Percentiles rank a stretch among this genome's conserved stretches.
Conservation (phyloP, 2,888 invertebrate species). For the Euproctis similis region DNA sequence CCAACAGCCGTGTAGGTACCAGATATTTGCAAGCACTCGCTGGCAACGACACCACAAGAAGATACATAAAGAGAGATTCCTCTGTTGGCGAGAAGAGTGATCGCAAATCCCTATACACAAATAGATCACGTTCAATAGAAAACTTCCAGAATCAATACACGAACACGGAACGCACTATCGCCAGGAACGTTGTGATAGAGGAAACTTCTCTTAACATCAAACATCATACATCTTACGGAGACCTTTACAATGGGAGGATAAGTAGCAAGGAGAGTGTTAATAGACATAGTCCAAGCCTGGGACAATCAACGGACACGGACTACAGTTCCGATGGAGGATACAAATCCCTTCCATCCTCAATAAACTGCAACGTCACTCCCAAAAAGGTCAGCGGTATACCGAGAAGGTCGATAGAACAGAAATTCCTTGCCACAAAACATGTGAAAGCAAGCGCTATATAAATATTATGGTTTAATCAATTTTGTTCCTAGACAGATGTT, state of each 20-base stretch:
- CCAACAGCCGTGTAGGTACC: slow-evolving; percentile 66
- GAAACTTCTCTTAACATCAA: slow-evolving; percentile 51
- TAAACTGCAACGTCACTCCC: slow-evolving; percentile 58
- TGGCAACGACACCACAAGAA: slow-evolving; percentile 39
- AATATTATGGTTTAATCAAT: too few relatives aligned
- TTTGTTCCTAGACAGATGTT: slow-evolving; percentile 13
- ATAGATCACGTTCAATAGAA: slow-evolving; percentile 67
- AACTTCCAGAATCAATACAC: slow-evolving; percentile 59
- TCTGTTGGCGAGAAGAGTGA: slow-evolving; percentile 54
- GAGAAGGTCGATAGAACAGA: slow-evolving; percentile 63
- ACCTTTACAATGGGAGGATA: slow-evolving; percentile 60
- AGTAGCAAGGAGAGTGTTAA: slow-evolving; percentile 63
- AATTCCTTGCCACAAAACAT: slow-evolving; percentile 60
- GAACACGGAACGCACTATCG: slow-evolving; percentile 36
- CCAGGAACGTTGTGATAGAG: slow-evolving; percentile 47
- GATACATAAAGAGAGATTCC: slow-evolving; percentile 58
- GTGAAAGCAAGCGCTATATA: slow-evolving; percentile 65
- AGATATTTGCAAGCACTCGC: slow-evolving; percentile 67
- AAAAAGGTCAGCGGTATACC: slow-evolving; percentile 70
- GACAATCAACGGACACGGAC: slow-evolving; percentile 69
- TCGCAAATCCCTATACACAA: slow-evolving; percentile 45
- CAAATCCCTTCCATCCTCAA: slow-evolving; percentile 70
- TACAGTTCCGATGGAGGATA: slow-evolving; percentile 72
- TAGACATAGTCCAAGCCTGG: slow-evolving; percentile 59
- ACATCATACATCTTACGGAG: slow-evolving; percentile 68